Evolutionary conservation across 2,113 vertebrate genomes (phyloP), one percentile per base, ranked within the genome.

Genomic region (Gallinago jamesoni): DNA sequence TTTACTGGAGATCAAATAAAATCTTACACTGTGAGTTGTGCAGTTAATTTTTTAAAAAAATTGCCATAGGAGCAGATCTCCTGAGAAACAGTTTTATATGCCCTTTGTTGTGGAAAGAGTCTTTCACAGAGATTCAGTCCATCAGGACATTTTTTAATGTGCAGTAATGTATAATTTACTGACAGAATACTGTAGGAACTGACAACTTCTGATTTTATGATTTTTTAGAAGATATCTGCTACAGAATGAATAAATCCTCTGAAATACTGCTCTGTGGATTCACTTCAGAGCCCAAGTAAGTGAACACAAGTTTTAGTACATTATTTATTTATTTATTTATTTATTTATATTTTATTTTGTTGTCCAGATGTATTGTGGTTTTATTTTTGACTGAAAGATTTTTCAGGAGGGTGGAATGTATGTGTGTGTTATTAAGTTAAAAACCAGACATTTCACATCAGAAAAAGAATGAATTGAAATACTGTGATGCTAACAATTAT

Each of bases 251-350:
- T 89, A 98, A 97, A 78, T 97, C 98, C 43, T 95, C 98, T 94
- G 99, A 99, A 63, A 97, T 98, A 96, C 92, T 99, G 96, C 98
- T 99, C 85, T 99, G 99, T 89, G 99, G 98, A 79, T 98, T 97
- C 63, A 98, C 96, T 94, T 96, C 79, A 72, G 74, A 98, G 77
- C 95, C 98, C 24, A 85, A 98, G 99, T 99, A 98, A 98, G 99
- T 98, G 82, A 87, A 52, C 7, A 62, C 77, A 63, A 13, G 9
- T 52, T 94, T 85, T 55, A 23, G 21, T 93, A 43, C 14, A 91
- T 83, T 53, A 28, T 28, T 30, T 55, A 30, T n/a, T 48, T 22
- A 19, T 19, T 17, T 45, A 43, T 52, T 52, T 55, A 30, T 17
- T 30, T 55, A 30, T 17, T 18, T 55, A 10, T 30, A 55, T 11